Base-by-base conservation (phyloP, 2,888 invertebrate species). In the Ramazzottius varieornatus region DNA sequence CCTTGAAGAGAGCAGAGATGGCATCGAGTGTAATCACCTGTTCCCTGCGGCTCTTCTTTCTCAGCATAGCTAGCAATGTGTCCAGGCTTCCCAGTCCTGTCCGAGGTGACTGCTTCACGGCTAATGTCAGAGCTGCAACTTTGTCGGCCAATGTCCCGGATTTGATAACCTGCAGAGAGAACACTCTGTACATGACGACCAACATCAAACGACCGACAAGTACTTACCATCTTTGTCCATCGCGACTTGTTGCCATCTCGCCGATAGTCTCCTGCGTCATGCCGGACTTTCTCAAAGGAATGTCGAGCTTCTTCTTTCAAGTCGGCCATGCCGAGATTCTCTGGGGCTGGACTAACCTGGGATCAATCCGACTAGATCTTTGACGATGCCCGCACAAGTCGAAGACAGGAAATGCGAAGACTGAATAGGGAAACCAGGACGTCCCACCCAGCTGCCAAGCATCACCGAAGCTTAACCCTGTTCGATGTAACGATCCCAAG, bases 71-170 rank as follows among this genome's bases (percentile, higher is more conserved):
- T 32, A 91, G 80, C 20, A 92, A 76, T 71, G 82, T 82, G 66
- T 82, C 81, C 32, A 91, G 74, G 33, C 83, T 82, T 16, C 81
- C 75, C 64, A 90, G 75, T 74, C 84, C 86, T 73, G 85, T 85
- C n/a, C 88, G 78, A 0, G 89, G 87, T 70, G 84, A 84, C 72
- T 88, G 85, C 80, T 89, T 85, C 68, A 90, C 82, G 32, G 85
- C 77, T 32, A 92, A 80, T 2, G 85, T 84, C 67, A 84, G 83
- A 0, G 90, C 90, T 1, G 91, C 89, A 67, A 89, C 82, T 78
- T 85, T 86, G 76, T 92, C 92, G 0, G 84, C 82, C 0, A 84
- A 81, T 0, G 90, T 89, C 68, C 92, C 92, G 70, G 84, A 84
- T 16, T 82, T 79, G 70, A 88, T 78, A 13, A 90, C 82, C 54